Evolutionary conservation across 1,140 invertebrate species (phyloP).

Genomic region (Uloborus diversus): DNA sequence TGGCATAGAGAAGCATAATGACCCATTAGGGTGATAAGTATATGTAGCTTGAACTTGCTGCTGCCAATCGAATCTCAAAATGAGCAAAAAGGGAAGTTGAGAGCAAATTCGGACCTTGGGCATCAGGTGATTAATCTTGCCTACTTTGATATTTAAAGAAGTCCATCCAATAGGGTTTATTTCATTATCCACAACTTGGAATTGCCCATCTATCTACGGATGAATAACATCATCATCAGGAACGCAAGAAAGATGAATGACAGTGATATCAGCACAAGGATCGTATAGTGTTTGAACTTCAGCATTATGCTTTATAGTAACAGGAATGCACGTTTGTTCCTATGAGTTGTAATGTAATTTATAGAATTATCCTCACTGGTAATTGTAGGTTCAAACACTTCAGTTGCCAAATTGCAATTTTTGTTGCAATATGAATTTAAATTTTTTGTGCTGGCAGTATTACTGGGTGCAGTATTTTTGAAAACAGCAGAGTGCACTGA

Average conservation of each 20-base stretch:
- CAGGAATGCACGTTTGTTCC: background rate
- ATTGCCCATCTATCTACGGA: no score
- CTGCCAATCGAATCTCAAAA: no score
- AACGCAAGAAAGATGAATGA: constrained; percentile 1
- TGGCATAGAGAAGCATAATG: no score
- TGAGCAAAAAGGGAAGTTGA: no score
- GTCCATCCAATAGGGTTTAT: no score
- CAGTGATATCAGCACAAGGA: background rate
- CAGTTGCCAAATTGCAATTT: background rate
- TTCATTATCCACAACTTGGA: no score
- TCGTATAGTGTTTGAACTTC: background rate
- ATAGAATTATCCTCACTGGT: background rate
- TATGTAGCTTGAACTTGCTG: no score
- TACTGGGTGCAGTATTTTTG: background rate
- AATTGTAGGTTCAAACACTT: background rate
- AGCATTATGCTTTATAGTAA: background rate
- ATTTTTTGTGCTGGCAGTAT: background rate
- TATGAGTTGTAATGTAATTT: background rate
- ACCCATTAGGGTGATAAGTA: no score
- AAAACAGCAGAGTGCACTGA: background rate
- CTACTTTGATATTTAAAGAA: no score
- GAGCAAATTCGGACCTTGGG: no score
- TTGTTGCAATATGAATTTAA: background rate
- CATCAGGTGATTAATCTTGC: no score
- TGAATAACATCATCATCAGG: no score